Conservation (phyloP, 2,888 invertebrate genomes). For the Frankliniella fusca region DNA sequence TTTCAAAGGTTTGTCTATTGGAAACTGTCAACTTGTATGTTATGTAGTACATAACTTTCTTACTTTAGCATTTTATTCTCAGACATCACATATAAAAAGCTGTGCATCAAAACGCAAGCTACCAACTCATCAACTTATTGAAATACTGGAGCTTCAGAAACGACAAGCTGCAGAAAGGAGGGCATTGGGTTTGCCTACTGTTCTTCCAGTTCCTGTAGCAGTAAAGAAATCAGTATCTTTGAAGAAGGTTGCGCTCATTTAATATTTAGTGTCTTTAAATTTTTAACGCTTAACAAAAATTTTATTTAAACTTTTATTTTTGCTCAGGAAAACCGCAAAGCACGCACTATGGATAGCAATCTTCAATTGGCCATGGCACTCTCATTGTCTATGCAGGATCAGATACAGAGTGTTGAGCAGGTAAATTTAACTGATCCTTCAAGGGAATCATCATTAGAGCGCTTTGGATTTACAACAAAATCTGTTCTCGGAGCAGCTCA, state of each 20-base stretch:
- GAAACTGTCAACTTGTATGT: not conserved
- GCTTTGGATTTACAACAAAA: conserved; percentile 38
- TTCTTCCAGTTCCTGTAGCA: not conserved
- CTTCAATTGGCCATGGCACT: conserved; percentile 49
- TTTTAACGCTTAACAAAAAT: not conserved
- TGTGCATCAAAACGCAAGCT: conserved; percentile 48
- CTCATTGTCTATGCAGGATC: conserved; percentile 49
- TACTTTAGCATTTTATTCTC: not conserved
- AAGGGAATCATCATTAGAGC: conserved; percentile 41
- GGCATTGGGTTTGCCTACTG: conserved; percentile 47
- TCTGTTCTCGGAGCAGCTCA: conserved; percentile 46
- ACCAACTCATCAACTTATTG: conserved; percentile 45
- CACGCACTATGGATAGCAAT: conserved; percentile 42
- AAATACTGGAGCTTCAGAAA: conserved; percentile 47
- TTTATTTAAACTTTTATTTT: not conserved
- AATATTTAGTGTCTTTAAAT: not conserved
- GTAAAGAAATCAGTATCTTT: conserved; percentile 9
- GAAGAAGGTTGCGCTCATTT: conserved; percentile 24
- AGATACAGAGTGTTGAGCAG: conserved; percentile 43
- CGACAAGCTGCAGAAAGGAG: conserved; percentile 47
- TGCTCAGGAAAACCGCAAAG: not conserved
- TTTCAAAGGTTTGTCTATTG: not conserved
- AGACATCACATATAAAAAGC: conserved; percentile 45
- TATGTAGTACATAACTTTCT: not conserved
- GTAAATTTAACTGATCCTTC: conserved; percentile 44